Base-by-base conservation (phyloP, 2,113 vertebrate genomes). In the Gorilla gorilla region DNA sequence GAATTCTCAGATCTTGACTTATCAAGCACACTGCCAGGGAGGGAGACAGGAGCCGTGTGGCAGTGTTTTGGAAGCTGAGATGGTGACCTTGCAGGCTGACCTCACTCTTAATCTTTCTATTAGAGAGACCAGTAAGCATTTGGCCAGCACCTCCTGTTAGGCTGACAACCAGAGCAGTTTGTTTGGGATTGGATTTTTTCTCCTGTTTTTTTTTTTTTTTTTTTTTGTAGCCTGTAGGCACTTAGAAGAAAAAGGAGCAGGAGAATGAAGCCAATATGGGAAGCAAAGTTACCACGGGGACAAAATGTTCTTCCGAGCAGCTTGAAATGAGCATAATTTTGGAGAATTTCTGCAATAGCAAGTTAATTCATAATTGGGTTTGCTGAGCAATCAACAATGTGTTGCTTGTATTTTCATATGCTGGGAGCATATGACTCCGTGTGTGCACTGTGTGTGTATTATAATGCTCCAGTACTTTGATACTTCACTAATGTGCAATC, bases 401-500 rank as follows among this genome's bases (percentile, higher is more conserved):
- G 97, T 98, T 96, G 98, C 98, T 98, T 98, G 98, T 98, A 97
- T 98, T 99, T 99, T 98, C 98, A 79, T 97, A 96, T 97, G 97
- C 96, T 84, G 64, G 87, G 85, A 96, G 94, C 98, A 98, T 97
- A 97, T 98, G 98, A 98, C 97, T 97, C 93, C 3, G 0, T 8
- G 97, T 96, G 94, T 79, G 97, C 93, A 30, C 25, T 64, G 30
- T 4, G 55, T 61, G 89, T 87, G 86, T 84, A 61, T 96, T 88
- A 14, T 40, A 93, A 93, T 25, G 93, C 94, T 92, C 98, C 97
- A 93, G 98, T 96, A 97, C 98, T 98, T 95, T 97, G 98, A 96
- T 98, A 97, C 98, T 98, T 97, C 98, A 95, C 98, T 98, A 98
- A 99, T 98, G 98, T 98, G 98, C 98, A 98, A 99, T 99, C 99